phyloP scores from a whole-genome alignment of 2,797 vertebrate genomes.

The Pteronotus mesoamericanus region DNA sequence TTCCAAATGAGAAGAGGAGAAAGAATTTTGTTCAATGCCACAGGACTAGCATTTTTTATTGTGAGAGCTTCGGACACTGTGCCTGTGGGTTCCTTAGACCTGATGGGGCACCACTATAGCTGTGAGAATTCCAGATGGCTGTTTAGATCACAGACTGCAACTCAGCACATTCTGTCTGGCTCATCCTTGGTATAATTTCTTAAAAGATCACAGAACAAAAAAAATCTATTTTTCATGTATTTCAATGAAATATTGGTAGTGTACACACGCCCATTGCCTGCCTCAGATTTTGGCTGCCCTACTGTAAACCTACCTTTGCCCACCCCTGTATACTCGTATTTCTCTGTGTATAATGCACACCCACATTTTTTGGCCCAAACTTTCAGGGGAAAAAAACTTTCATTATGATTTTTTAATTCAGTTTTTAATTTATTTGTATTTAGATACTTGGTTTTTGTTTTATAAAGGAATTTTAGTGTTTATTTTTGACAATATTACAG shows the following conservation, averaged over 20 bases:
- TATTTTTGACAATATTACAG: too few relatives aligned
- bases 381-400: too few relatives aligned
- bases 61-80: not conserved
- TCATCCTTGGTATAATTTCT: not conserved
- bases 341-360: too few relatives aligned
- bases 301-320: not conserved
- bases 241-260: not conserved
- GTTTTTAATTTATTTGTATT: too few relatives aligned
- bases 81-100: not conserved
- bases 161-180: not conserved
- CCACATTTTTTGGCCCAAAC: too few relatives aligned
- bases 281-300: not conserved
- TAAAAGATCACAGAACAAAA: not conserved
- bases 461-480: too few relatives aligned
- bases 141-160: not conserved
- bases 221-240: not conserved
- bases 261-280: not conserved
- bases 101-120: not conserved
- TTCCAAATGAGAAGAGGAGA: not conserved
- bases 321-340: too few relatives aligned
- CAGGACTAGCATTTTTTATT: not conserved
- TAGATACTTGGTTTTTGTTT: too few relatives aligned
- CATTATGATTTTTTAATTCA: too few relatives aligned
- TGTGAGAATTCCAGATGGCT: not conserved
- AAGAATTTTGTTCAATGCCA: not conserved